These are phyloP conservation scores for Sinocyclocheilus grahami DNA, from an alignment of 2,113 vertebrate species.

Conservation along the genomic window DNA sequence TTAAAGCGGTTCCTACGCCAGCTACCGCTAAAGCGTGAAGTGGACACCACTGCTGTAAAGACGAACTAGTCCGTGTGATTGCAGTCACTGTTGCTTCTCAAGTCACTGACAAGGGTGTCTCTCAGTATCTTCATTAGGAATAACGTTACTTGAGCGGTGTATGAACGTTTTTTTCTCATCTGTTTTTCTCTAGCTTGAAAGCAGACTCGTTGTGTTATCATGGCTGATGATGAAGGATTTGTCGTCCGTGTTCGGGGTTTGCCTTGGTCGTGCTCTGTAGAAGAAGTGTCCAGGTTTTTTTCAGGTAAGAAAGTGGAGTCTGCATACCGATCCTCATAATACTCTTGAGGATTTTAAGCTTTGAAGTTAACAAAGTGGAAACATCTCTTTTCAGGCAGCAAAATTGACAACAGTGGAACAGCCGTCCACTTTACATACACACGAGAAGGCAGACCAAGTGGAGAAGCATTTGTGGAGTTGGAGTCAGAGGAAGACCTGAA, in stretches of 20 bases:
- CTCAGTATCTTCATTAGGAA: not conserved
- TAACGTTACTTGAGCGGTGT: not conserved
- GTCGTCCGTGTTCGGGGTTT: conserved; percentile 94
- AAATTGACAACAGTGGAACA: conserved; percentile 86
- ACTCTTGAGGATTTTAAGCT: not conserved
- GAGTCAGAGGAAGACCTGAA: conserved; percentile 96
- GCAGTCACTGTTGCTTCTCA: not conserved
- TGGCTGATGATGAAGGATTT: conserved; percentile 89
- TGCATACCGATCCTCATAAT: not conserved
- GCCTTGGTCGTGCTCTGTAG: conserved; percentile 96
- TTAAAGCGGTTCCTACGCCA: not conserved
- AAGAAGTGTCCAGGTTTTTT: conserved; percentile 94
- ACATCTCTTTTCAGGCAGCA: conserved; percentile 81
- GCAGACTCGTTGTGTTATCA: conserved; percentile 44
- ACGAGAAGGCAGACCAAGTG: conserved; percentile 94
- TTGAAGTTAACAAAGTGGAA: not conserved
- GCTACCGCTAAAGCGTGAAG: not conserved
- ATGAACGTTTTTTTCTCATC: not conserved
- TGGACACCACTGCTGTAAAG: not conserved
- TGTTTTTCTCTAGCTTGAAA: not conserved
- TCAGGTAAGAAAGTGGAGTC: conserved; percentile 74
- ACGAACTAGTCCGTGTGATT: not conserved
- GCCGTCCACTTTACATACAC: conserved; percentile 98
- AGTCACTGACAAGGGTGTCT: not conserved
- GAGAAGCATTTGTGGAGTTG: conserved; percentile 96